Conservation (phyloP, 2,797 vertebrate species). For the Onychomys torridus region DNA sequence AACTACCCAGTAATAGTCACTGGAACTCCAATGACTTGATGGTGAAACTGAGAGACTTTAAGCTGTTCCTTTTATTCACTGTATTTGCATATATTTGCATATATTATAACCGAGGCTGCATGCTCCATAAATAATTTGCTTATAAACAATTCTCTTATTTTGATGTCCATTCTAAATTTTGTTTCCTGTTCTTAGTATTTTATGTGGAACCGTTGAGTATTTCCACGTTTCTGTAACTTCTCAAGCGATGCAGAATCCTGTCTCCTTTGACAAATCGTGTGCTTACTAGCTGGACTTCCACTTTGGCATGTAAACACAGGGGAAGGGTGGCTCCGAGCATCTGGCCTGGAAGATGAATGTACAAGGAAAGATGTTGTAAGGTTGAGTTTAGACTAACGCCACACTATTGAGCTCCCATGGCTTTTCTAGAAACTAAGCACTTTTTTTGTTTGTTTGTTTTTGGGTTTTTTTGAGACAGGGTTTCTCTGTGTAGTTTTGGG, state of each 20-base stretch:
- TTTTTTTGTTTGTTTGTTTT: no score
- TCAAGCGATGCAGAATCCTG: not conserved
- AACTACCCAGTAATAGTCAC: not conserved
- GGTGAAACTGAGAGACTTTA: not conserved
- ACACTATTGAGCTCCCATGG: not conserved
- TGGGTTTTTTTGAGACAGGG: no score
- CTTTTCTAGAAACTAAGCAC: not conserved
- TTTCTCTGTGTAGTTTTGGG: no score
- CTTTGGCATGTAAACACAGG: not conserved
- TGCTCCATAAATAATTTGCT: not conserved
- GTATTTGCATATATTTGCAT: not conserved
- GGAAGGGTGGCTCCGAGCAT: not conserved
- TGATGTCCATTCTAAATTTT: slow-evolving; percentile 23
- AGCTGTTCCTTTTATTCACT: not conserved
- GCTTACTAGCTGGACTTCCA: not conserved
- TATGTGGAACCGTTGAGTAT: not conserved
- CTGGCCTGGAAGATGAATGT: not conserved
- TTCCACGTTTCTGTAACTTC: slow-evolving; percentile 14
- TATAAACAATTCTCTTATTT: slow-evolving; percentile 25
- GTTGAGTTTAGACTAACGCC: not conserved
- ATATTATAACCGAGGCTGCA: not conserved
- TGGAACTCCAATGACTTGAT: not conserved
- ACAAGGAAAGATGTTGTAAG: not conserved
- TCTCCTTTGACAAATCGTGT: not conserved
- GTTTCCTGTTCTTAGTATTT: not conserved